These are phyloP conservation scores for Phoenicopterus ruber DNA, from an alignment of 2,113 vertebrate species.

Conservation along the genomic window DNA sequence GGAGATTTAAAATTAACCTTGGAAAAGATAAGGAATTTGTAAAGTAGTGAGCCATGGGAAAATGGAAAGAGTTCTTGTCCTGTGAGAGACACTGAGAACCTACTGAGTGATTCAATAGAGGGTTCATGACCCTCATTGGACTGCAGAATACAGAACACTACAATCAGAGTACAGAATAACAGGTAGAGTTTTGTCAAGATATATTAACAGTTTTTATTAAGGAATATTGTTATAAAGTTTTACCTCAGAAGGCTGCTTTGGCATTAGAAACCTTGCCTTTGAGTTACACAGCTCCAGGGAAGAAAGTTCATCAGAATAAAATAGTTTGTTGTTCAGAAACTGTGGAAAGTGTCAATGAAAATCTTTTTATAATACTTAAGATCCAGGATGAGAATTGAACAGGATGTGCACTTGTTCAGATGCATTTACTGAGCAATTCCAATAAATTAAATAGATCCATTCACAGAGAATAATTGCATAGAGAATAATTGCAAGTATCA, in stretches of 20 bases:
- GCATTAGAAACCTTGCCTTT: not conserved
- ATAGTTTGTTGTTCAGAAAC: not conserved
- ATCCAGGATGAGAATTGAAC: not conserved
- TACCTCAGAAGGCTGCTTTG: not conserved
- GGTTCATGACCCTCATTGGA: not conserved
- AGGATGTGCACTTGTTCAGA: not conserved
- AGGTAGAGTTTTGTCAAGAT: not conserved
- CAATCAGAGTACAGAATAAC: not conserved
- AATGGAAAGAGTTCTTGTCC: not conserved
- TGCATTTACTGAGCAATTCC: not conserved
- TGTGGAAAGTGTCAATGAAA: not conserved
- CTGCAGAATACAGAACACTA: not conserved
- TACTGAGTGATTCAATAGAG: not conserved
- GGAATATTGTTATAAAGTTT: not conserved
- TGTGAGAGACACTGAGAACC: not conserved
- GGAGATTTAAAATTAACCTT: not conserved
- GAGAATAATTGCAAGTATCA: not conserved
- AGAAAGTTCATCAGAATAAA: not conserved
- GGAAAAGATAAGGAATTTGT: not conserved
- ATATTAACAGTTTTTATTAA: not conserved
- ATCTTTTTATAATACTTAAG: not conserved
- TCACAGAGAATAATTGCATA: not conserved
- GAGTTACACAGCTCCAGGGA: not conserved
- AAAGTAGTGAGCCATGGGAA: not conserved
- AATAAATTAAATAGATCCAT: not conserved